These are phyloP conservation scores for Tretioscincus oriximinensis DNA, from an alignment of 2,113 vertebrate species.

Conservation along the genomic window DNA sequence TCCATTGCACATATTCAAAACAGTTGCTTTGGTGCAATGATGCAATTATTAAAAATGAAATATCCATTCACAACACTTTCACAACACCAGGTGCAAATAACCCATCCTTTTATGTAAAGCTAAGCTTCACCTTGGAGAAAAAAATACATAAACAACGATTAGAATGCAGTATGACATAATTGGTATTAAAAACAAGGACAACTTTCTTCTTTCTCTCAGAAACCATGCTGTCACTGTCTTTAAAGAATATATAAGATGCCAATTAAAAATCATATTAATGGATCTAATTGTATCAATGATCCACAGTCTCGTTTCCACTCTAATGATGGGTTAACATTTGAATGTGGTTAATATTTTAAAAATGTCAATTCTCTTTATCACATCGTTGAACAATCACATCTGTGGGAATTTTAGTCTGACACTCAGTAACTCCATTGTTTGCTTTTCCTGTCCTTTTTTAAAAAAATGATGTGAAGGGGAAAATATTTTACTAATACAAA, in stretches of 20 bases:
- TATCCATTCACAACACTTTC: slow-evolving; percentile 14
- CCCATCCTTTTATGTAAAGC: slow-evolving; percentile 19
- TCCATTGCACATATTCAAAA: not conserved
- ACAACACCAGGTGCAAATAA: slow-evolving; percentile 11
- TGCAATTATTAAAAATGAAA: not conserved
- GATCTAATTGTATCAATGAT: slow-evolving; percentile 40
- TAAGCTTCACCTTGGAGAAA: slow-evolving; percentile 13
- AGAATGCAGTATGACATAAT: slow-evolving; percentile 41
- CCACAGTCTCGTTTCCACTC: slow-evolving; percentile 37
- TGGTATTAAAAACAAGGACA: slow-evolving; percentile 32
- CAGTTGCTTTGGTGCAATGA: not conserved
- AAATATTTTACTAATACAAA: slow-evolving; percentile 12
- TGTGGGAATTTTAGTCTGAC: not conserved
- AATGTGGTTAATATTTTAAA: slow-evolving; percentile 1
- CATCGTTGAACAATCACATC: slow-evolving; percentile 23
- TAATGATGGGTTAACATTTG: slow-evolving; percentile 36
- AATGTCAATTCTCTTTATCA: slow-evolving; percentile 21
- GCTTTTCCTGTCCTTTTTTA: not conserved
- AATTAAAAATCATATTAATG: slow-evolving; percentile 62
- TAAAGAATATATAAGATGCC: slow-evolving; percentile 39
- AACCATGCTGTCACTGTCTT: slow-evolving; percentile 47
- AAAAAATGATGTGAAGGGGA: not conserved
- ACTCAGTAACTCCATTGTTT: not conserved
- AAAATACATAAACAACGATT: not conserved
- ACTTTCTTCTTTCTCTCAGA: slow-evolving; percentile 39